phyloP scores from a whole-genome alignment of 2,888 invertebrate genomes.

The Thymelicus lineola region DNA sequence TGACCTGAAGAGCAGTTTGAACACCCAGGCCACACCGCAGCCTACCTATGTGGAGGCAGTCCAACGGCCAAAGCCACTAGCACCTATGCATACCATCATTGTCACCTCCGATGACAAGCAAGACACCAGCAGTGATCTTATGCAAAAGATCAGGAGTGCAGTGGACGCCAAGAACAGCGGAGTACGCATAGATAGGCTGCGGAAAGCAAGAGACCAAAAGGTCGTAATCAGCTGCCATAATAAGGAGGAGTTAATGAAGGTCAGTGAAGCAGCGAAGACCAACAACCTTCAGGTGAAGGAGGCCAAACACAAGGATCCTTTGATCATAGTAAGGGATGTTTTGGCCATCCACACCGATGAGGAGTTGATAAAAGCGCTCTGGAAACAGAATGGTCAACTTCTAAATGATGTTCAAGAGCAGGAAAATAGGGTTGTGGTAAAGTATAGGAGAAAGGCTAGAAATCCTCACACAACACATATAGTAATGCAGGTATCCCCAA shows the following conservation, averaged over 20 bases:
- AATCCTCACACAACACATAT: conserved; percentile 14
- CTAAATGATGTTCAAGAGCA: conserved; percentile 1
- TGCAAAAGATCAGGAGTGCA: not conserved
- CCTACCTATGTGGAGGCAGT: no score
- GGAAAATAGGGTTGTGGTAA: conserved; percentile 10
- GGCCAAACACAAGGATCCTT: conserved; percentile 33
- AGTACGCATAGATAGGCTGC: not conserved
- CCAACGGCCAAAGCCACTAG: no score
- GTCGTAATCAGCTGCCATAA: conserved; percentile 35
- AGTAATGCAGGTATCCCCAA: conserved; percentile 7
- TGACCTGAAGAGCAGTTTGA: no score
- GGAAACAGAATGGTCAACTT: conserved; percentile 26
- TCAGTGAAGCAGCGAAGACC: conserved; percentile 16
- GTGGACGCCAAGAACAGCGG: not conserved
- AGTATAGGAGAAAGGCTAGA: conserved; percentile 19
- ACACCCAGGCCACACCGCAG: no score
- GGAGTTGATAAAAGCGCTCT: conserved; percentile 16
- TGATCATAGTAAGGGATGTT: conserved; percentile 27
- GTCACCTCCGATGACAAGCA: not conserved
- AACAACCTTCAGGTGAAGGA: conserved; percentile 28
- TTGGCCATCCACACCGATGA: conserved; percentile 21
- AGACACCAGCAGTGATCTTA: not conserved
- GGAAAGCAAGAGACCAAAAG: conserved; percentile 39
- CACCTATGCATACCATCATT: not conserved
- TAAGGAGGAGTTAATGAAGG: conserved; percentile 13